A percentile compares a stretch with the other conserved stretches of the same genome.
Evolutionary conservation across 2,888 invertebrate genomes (phyloP).

Genomic region (Elegia similella): DNA sequence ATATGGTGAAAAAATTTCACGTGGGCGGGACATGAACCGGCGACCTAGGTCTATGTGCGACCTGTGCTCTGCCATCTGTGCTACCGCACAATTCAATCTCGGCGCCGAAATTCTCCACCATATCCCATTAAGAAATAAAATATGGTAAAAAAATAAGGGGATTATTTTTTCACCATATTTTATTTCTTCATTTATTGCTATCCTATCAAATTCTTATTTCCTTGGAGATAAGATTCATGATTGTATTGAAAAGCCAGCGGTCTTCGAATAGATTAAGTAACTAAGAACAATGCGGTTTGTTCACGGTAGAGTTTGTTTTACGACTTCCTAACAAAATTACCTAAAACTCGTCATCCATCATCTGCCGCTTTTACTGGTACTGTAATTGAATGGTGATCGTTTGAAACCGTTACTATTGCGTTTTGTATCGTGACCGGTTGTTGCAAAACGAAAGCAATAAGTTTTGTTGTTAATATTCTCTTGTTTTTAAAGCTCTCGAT

Average conservation of each 20-base stretch:
- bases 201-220: too few relatives aligned
- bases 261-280: constrained; percentile 23
- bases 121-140: too few relatives aligned
- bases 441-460: background rate
- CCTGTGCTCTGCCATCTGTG: too few relatives aligned
- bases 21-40: too few relatives aligned
- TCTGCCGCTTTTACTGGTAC: constrained; percentile 3
- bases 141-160: too few relatives aligned
- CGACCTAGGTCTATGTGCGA: too few relatives aligned
- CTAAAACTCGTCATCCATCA: constrained; percentile 20
- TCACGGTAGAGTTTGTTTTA: constrained; percentile 24
- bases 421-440: background rate
- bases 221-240: background rate
- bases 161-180: too few relatives aligned
- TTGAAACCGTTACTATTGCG: background rate
- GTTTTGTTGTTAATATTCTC: background rate
- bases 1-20: too few relatives aligned
- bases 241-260: background rate
- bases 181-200: too few relatives aligned
- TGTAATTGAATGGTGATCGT: background rate
- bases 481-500: too few relatives aligned
- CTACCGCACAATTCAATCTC: too few relatives aligned
- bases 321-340: constrained; percentile 20
- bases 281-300: constrained; percentile 24
- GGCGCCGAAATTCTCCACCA: too few relatives aligned